Evolutionary conservation across 2,113 vertebrate genomes (phyloP).

Genomic region (Psophia crepitans): DNA sequence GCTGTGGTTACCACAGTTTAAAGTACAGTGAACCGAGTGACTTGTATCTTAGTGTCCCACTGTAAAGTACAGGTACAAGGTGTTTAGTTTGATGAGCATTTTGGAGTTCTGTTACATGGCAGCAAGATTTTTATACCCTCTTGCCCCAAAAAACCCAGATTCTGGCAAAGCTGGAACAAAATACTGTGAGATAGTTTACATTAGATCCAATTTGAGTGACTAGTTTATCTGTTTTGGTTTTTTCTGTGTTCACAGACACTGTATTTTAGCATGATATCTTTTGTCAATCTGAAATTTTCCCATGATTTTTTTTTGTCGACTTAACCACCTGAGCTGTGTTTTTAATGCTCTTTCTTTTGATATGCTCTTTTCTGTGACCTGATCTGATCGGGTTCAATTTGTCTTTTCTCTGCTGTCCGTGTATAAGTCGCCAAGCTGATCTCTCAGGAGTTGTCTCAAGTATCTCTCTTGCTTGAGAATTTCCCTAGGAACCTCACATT

Average conservation of each 20-base stretch:
- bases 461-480: background rate
- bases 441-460: background rate
- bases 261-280: background rate
- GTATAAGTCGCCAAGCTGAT: background rate
- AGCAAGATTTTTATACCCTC: background rate
- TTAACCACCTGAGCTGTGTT: background rate
- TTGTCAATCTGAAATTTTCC: background rate
- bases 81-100: background rate
- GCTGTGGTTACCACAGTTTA: slow-evolving; percentile 81
- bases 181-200: background rate
- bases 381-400: background rate
- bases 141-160: background rate
- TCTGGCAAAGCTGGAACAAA: background rate
- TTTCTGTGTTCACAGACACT: background rate
- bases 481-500: background rate
- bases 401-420: background rate
- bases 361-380: background rate
- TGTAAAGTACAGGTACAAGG: background rate
- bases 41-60: slow-evolving; percentile 37
- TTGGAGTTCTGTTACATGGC: background rate
- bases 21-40: slow-evolving; percentile 81
- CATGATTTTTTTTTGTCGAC: background rate
- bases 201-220: background rate
- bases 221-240: background rate
- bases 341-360: background rate